Conservation (phyloP, 1,140 invertebrate species). For the Microplitis demolitor region DNA sequence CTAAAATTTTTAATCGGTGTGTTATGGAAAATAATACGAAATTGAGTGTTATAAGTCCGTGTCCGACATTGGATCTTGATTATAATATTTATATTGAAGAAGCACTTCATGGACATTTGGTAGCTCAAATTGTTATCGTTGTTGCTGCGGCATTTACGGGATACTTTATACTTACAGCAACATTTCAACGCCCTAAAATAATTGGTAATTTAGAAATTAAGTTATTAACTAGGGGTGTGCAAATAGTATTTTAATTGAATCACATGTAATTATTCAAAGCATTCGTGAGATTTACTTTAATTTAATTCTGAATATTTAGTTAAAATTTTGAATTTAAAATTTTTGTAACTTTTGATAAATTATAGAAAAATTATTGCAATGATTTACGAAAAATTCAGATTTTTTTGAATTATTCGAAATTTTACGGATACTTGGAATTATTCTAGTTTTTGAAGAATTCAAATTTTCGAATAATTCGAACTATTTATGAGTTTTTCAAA, state of each 20-base stretch:
- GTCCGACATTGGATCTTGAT: conserved; percentile 54
- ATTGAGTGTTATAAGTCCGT: conserved; percentile 48
- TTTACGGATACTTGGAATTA: too few relatives aligned
- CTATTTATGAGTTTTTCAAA: too few relatives aligned
- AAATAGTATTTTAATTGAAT: not conserved
- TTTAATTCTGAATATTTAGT: too few relatives aligned
- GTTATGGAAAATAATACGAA: conserved; percentile 59
- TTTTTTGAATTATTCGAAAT: too few relatives aligned
- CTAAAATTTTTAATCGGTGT: conserved; percentile 59
- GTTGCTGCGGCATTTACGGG: conserved; percentile 49
- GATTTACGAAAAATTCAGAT: too few relatives aligned
- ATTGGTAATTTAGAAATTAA: conserved; percentile 40
- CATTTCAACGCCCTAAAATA: conserved; percentile 50
- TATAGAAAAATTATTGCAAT: too few relatives aligned
- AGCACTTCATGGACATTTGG: conserved; percentile 50
- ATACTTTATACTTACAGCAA: conserved; percentile 37
- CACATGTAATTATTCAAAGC: not conserved
- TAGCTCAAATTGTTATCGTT: conserved; percentile 50
- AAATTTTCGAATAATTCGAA: too few relatives aligned
- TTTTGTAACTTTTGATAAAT: too few relatives aligned
- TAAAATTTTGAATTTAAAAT: too few relatives aligned
- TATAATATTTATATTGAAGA: conserved; percentile 57
- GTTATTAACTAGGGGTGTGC: not conserved
- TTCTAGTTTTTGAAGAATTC: too few relatives aligned
- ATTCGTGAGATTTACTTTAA: not conserved